These are phyloP conservation scores for Penaeus vannamei DNA, from an alignment of 1,140 invertebrate genomes.

Conservation along the genomic window DNA sequence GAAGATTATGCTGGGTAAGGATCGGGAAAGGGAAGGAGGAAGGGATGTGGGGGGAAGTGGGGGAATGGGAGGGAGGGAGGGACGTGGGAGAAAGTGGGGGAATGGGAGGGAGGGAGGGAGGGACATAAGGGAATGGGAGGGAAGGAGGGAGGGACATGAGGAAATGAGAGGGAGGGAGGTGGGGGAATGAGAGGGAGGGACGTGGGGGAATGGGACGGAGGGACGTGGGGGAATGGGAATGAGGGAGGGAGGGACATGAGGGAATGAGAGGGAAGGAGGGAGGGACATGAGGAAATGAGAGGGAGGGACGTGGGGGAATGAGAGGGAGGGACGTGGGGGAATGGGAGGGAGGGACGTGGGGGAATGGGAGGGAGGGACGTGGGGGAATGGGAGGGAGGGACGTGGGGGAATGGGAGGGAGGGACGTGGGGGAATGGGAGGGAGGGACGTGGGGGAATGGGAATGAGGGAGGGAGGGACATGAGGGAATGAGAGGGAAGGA, in stretches of 20 bases:
- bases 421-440: too few relatives aligned
- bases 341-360: neutral
- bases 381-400: too few relatives aligned
- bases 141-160: neutral
- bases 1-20: constrained; percentile 81
- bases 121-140: neutral
- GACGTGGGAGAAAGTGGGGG: neutral
- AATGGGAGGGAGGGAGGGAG: neutral
- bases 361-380: too few relatives aligned
- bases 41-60: neutral
- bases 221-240: neutral
- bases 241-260: neutral
- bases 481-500: too few relatives aligned
- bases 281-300: neutral
- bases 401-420: too few relatives aligned
- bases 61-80: neutral
- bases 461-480: too few relatives aligned
- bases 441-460: too few relatives aligned
- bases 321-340: neutral
- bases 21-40: neutral
- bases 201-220: neutral
- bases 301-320: neutral
- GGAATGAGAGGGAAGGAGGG: neutral
- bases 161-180: neutral
- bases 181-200: neutral